Base-by-base conservation (phyloP, 2,113 vertebrate genomes). In the Scatophagus argus region DNA sequence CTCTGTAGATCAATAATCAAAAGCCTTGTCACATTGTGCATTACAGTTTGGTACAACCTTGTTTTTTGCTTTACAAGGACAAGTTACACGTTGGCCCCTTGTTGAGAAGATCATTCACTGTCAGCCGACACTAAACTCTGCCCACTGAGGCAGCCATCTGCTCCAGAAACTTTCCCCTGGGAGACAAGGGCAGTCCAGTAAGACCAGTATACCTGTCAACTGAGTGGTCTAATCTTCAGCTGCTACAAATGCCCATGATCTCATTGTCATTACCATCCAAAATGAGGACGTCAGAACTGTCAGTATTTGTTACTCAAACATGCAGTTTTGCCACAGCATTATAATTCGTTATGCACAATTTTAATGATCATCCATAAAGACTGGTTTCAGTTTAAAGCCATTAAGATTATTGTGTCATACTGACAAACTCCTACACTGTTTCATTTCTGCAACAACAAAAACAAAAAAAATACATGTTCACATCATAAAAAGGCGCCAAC, bases 21-120 rank as follows among this genome's bases (percentile, higher is more conserved):
- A 85, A 44, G 51, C 27, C 36, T 14, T 39, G 49, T 60, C 59
- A 41, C 21, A 29, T 73, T 49, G 43, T 68, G 27, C n/a, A 5
- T 65, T 72, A 76, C 61, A 74, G 46, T 75, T 75, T 63, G 29
- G 36, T 62, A 71, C 23, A 62, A 65, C 61, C 52, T 80, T 55
- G 69, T 66, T 64, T 21, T 67, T 69, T 25, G 6, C 29, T 81
- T 77, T 80, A 51, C 47, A 60, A 69, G 61, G 64, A 79, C 78
- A 73, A 67, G 69, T 62, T 59, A 16, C 47, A 55, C 56, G 66
- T 54, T 44, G 77, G 71, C 69, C 77, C 72, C 78, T 31, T 17
- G 32, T 84, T 85, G 88, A 44, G 78, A 78, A 71, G 65, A 73
- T 90, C 70, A 88, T 84, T 86, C 76, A 68, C 85, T 85, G 88